Conservation (phyloP, 2,888 invertebrate species). For the Tyria jacobaeae region DNA sequence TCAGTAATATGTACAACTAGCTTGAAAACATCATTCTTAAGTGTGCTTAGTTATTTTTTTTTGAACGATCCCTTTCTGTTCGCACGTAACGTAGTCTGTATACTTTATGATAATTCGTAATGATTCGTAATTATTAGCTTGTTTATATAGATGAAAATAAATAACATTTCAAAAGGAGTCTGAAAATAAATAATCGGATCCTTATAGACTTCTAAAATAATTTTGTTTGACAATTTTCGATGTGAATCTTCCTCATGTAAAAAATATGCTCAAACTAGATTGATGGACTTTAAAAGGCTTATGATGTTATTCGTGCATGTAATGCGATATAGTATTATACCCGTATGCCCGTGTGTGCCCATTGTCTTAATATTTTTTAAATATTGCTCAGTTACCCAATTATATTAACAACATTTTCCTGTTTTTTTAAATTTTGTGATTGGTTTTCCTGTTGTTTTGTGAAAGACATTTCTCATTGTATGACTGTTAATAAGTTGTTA, state of each 20-base stretch:
- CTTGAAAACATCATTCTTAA: constrained; percentile 20
- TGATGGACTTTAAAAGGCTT: too few species aligned
- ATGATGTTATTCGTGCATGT: too few species aligned
- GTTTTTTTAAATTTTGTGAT: neutral
- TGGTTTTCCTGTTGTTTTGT: neutral
- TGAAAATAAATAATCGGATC: too few species aligned
- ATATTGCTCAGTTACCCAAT: neutral
- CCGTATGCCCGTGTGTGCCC: too few species aligned
- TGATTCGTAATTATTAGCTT: constrained; percentile 3
- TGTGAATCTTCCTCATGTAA: too few species aligned
- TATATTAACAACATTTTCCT: neutral
- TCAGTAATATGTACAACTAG: constrained; percentile 30
- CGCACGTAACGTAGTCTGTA: constrained; percentile 2
- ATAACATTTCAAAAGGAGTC: neutral
- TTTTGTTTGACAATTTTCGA: too few species aligned
- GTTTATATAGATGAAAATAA: constrained; percentile 3
- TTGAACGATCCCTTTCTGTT: constrained; percentile 14
- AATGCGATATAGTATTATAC: too few species aligned
- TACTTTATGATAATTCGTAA: neutral
- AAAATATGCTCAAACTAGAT: too few species aligned
- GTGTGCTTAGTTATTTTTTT: neutral
- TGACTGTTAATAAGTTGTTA: neutral
- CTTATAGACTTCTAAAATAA: too few species aligned
- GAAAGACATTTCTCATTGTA: neutral
- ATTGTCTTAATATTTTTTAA: neutral